Evolutionary conservation across 2,888 invertebrate genomes (phyloP), one percentile per base, ranked within the genome.

Genomic region (Dicyrtoma fusca): DNA sequence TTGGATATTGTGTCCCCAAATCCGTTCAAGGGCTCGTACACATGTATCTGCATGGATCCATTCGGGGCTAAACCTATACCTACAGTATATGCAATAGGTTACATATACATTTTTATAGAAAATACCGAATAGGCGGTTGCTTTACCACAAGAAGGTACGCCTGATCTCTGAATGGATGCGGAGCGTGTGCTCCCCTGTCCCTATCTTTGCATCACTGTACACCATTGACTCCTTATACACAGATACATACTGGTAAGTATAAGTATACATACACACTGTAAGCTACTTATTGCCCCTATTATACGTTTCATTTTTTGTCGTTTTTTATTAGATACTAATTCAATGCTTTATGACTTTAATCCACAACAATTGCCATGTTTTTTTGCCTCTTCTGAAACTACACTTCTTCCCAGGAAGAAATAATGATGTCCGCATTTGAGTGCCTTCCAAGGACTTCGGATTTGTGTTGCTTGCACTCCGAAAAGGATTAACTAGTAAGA

Each of bases 271-370:
- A 19, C 23, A 51, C 19, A 64, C 23, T 21, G n/a, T 17, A 51
- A 47, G 34, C 34, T 26, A 65, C 42, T 47, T 53, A 53, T 53
- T 65, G 19, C 53, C 53, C 26, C 34, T 53, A 49, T 34, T 21
- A 51, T 55, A 21, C 19, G 17, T 21, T 21, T 34, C 11, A 42
- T 66, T 45, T 23, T 19, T 53, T 44, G 53, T 19, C 42, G n/a
- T 44, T 44, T 66, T 66, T 66, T 66, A 66, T 66, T 66, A 42
- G 53, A n/a, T 17, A 21, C 66, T 66, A 66, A 66, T 66, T 66
- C 64, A 45, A 64, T 49, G 1, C 47, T 3, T 5, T 3, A 21
- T 63, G 47, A 44, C 23, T 66, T 66, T 66, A 53, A 66, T 66
- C 53, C 64, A 49, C 3, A 25, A 49, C 25, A 23, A 47, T 64